Evolutionary conservation across 2,797 vertebrate species (phyloP), one percentile per base, ranked within the genome.

Genomic region (Linurgus olivaceus): DNA sequence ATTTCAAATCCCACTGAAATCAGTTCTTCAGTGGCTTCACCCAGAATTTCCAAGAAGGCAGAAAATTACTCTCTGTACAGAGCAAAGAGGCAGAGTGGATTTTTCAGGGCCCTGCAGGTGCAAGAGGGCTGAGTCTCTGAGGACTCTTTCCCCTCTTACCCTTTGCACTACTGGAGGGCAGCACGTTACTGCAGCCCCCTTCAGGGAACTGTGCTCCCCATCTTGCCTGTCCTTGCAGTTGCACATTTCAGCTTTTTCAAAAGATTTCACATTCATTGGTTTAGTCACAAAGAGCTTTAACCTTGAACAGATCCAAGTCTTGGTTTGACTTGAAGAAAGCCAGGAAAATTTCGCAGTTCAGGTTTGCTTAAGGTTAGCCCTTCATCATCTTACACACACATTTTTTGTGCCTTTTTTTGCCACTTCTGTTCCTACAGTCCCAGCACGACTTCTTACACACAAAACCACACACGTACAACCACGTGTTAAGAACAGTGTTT

Each of bases 341-440:
- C 85, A 78, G 82, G 58, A 90, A 91, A 93, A 73, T 78, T 58
- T 86, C 28, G 17, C 40, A 42, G 40, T 42, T 42, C 40, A 42
- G 40, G 40, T 42, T 42, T 9, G 19, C 70, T 86, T 81, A 75
- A 92, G 84, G 75, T 92, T 90, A 94, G 85, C 48, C 71, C 76
- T 93, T 88, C 79, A 78, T 71, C 37, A 84, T 74, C 40, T 87
- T 67, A 80, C 85, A 93, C 58, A 94, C 4, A 0, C 66, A 54
- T 94, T 90, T 94, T 93, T 95, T 86, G 96, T 97, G 96, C 96
- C 96, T 97, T 97, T 93, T 88, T 91, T 95, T 95, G 90, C 96
- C 94, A 90, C 78, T 88, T 81, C 63, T 8, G 9, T 96, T 96
- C 76, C 51, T 90, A 15, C 29, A 28, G 63, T 70, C 90, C 89